phyloP scores from a whole-genome alignment of 2,113 vertebrate genomes.

The Sterrhoptilus dennistouni region DNA sequence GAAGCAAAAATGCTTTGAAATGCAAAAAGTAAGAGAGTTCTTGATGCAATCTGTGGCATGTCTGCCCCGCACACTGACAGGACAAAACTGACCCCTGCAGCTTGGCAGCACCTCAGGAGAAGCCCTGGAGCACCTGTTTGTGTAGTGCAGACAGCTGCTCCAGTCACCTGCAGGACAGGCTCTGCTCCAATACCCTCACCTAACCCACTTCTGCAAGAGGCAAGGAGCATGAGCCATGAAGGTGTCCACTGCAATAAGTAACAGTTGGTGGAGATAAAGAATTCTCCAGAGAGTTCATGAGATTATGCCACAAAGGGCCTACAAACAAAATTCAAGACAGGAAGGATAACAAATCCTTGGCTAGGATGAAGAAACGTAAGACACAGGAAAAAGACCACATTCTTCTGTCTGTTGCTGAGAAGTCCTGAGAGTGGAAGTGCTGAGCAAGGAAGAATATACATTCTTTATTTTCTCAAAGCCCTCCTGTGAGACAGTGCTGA shows the following conservation, averaged over 20 bases:
- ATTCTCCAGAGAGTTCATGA: neutral
- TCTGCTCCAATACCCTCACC: neutral
- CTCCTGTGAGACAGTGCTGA: neutral
- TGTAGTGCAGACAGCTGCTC: neutral
- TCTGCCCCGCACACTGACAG: neutral
- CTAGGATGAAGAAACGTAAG: neutral
- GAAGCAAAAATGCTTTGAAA: slow-evolving; percentile 1
- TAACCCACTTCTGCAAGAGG: neutral
- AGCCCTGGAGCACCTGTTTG: neutral
- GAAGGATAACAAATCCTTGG: neutral
- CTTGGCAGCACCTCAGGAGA: neutral
- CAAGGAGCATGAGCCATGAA: neutral
- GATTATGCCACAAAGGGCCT: neutral
- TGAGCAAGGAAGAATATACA: neutral
- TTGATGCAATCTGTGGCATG: neutral
- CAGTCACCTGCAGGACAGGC: neutral
- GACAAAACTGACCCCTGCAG: neutral
- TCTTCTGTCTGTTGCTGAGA: neutral
- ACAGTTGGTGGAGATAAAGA: neutral
- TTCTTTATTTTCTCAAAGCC: neutral
- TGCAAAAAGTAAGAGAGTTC: neutral
- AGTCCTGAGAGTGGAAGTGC: neutral
- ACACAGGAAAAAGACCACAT: neutral
- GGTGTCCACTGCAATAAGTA: neutral
- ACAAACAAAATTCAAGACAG: neutral